Evolutionary conservation across 2,888 invertebrate genomes (phyloP), one percentile per base, ranked within the genome.

Genomic region (Hemicrepidius hirtus): DNA sequence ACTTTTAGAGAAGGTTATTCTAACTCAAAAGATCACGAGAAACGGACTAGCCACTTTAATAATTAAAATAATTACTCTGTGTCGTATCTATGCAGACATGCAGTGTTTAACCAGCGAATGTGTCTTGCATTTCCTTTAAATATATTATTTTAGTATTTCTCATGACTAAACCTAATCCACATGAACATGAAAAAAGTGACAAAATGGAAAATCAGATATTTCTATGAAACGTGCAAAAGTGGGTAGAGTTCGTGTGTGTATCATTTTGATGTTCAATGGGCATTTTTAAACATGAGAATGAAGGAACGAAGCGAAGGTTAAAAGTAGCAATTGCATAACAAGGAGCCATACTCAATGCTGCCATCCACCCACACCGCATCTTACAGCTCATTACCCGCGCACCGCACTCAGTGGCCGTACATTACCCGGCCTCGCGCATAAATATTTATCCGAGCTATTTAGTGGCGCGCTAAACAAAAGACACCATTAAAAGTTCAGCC

Each of bases 381-480:
- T 80, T 80, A 79, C 80, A 80, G 81, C 80, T 83, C 83, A 83
- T 83, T 83, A 83, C 82, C 80, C 76, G 80, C 79, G 78, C 80
- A 75, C 74, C 74, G 74, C 77, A 77, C 79, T 80, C 77, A 77
- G 76, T 77, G 78, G 79, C 80, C 81, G 82, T 82, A 81, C 81
- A 77, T 82, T 81, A 82, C 78, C 80, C 78, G 80, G 79, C 78
- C 78, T 81, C 81, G 80, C 79, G 80, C 82, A 84, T 84, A 84
- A 84, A 84, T 82, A 82, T 78, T 78, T 80, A 80, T 76, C 78
- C 79, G 79, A 81, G 83, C 83, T 83, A 82, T 84, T 84, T 84
- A 84, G 81, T 83, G 80, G 80, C 81, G 81, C 82, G 82, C 82
- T 81, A 83, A 84, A 85, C 84, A 84, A 84, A 84, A 83, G 83